These are phyloP conservation scores for Saxicola maurus DNA, from an alignment of 2,797 vertebrate genomes.

Conservation along the genomic window DNA sequence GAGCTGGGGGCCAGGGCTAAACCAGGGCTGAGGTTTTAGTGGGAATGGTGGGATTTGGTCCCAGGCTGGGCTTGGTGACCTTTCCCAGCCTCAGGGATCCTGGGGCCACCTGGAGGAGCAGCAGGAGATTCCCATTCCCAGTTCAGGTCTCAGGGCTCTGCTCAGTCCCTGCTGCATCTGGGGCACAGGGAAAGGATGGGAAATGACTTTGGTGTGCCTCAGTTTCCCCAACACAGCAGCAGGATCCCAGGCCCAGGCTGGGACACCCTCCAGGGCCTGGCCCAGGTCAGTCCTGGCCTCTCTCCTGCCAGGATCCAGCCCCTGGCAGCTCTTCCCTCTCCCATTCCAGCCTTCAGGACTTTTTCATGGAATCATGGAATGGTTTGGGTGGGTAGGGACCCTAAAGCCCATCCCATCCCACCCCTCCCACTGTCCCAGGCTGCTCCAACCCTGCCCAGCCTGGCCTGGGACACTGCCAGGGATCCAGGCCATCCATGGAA, in stretches of 20 bases:
- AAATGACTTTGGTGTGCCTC: background rate
- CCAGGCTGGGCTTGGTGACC: accelerated
- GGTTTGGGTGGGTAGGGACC: background rate
- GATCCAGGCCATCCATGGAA: background rate
- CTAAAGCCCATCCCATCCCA: accelerated
- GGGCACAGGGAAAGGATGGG: background rate
- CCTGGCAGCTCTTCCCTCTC: background rate
- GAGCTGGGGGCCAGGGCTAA: background rate
- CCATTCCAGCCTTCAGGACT: background rate
- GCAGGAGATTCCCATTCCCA: background rate
- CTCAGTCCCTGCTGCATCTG: accelerated
- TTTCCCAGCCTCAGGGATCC: background rate
- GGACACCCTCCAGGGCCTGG: background rate
- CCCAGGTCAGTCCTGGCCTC: background rate
- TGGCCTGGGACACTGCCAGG: background rate
- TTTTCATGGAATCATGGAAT: background rate
- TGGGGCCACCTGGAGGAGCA: background rate
- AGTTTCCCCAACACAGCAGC: background rate
- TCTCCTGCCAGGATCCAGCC: background rate
- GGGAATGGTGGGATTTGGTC: background rate
- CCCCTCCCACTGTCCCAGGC: background rate
- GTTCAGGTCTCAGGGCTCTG: background rate
- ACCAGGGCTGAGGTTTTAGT: background rate
- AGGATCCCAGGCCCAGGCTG: background rate
- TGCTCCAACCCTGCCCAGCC: background rate